Conservation (phyloP, 2,797 vertebrate species). For the Pogoniulus pusillus region DNA sequence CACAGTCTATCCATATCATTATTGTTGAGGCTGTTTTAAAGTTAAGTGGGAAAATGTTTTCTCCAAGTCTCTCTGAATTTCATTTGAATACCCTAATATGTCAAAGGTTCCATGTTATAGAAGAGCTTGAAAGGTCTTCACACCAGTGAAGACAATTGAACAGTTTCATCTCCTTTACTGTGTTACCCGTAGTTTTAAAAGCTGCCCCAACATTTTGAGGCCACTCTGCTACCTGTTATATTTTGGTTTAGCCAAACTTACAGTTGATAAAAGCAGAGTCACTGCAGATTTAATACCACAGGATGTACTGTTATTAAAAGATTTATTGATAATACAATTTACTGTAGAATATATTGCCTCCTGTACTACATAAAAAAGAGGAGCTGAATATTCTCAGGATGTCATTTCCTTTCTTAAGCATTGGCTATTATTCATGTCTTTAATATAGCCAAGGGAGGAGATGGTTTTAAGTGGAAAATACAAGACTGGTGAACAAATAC, state of each 20-base stretch:
- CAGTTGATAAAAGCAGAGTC: neutral
- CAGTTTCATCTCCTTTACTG: neutral
- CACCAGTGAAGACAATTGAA: neutral
- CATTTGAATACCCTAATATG: neutral
- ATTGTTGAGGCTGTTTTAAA: neutral
- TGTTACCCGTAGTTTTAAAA: neutral
- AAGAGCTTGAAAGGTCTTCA: neutral
- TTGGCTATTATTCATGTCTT: constrained; percentile 35
- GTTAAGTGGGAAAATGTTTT: neutral
- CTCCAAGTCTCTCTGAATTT: neutral
- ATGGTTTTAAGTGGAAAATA: constrained; percentile 96
- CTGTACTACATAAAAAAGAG: neutral
- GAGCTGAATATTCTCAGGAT: neutral
- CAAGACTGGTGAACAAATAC: constrained; percentile 95
- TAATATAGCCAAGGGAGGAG: constrained; percentile 88
- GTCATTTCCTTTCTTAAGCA: constrained; percentile 2
- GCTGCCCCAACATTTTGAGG: neutral
- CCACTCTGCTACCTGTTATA: neutral
- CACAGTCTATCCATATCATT: neutral
- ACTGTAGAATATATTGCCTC: neutral
- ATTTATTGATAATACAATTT: neutral
- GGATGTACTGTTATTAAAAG: neutral
- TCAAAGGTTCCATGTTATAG: neutral
- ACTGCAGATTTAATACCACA: neutral
- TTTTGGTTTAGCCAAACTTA: neutral